A percentile compares a stretch with the other conserved stretches of the same genome.
Conservation (phyloP, 2,113 vertebrate genomes). For the Pachypanchax playfairii region DNA sequence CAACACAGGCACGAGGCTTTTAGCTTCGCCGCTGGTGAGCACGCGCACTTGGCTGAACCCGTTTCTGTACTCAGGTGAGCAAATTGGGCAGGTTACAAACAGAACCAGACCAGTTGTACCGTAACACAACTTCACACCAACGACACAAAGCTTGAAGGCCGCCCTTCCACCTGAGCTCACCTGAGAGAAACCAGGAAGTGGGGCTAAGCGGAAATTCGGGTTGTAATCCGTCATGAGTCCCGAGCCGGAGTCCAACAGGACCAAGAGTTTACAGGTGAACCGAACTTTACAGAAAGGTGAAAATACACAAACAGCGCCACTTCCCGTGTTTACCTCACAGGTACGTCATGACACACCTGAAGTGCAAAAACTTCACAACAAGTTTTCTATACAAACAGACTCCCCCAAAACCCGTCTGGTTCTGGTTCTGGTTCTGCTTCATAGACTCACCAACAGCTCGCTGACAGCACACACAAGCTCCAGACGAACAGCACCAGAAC, state of each 20-base stretch:
- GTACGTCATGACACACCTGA: too few relatives aligned
- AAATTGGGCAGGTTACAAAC: neutral
- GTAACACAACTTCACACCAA: neutral
- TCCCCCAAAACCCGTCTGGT: neutral
- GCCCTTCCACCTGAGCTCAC: conserved; percentile 66
- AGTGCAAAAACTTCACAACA: too few relatives aligned
- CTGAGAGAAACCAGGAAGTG: conserved; percentile 74
- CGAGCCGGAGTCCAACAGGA: neutral
- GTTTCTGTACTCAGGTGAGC: neutral
- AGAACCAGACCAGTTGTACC: neutral
- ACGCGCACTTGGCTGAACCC: neutral
- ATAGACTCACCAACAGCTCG: neutral
- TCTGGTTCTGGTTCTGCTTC: neutral
- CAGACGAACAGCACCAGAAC: conserved; percentile 35
- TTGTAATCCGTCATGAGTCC: too few relatives aligned
- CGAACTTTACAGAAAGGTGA: conserved; percentile 7
- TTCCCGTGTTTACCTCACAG: too few relatives aligned
- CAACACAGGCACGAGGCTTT: neutral
- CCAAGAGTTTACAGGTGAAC: neutral
- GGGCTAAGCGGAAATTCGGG: conserved; percentile 42
- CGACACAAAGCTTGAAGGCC: too few relatives aligned
- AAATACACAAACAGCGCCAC: too few relatives aligned
- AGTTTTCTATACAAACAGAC: neutral
- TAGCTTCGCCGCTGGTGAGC: too few relatives aligned
- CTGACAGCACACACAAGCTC: neutral